Evolutionary conservation across 2,797 vertebrate genomes (phyloP), one percentile per base, ranked within the genome.

Genomic region (Corythornis leucogaster): DNA sequence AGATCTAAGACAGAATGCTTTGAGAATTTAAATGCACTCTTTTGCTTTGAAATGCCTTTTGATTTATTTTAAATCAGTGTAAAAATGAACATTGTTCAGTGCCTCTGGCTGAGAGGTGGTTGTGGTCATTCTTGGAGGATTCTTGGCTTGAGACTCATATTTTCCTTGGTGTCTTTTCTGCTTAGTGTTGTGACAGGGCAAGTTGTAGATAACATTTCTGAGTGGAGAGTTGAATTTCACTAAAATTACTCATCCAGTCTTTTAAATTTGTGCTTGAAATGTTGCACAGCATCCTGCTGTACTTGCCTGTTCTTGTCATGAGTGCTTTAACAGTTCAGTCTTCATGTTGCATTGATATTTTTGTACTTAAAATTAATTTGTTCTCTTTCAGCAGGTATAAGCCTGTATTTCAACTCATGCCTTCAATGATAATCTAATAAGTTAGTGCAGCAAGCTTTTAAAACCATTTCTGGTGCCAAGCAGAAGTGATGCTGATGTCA

Each of bases 371-470:
- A 91, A 85, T 63, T 71, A 85, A 93, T 94, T 96, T 93, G 67
- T 94, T 95, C 85, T 96, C 77, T 96, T 95, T 92, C 95, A 96
- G 93, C 94, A 95, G 93, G 92, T 96, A 86, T 92, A 96, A 92
- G 79, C 77, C 90, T 93, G 89, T 92, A 88, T 95, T 96, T 94
- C 94, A 95, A 90, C 90, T 92, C 90, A 91, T 90, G 77, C 83
- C 95, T 94, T 93, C 90, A 90, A 3, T 95, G 93, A 91, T 96
- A 88, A 92, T 85, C 50, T 96, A 87, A 62, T 85, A 91, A 83
- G 88, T 93, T 96, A 96, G 94, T 81, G 90, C 94, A 96, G 94
- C 93, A 96, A 95, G 87, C 92, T 96, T 96, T 96, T 96, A 95
- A 96, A 96, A 95, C 93, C 69, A 76, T 94, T 94, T 96, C 87